Percentiles rank a stretch among this genome's conserved stretches.
These are phyloP conservation scores for Bergia puertoricense DNA, from an alignment of 92 coral and sea anemone species.

Conservation along the genomic window DNA sequence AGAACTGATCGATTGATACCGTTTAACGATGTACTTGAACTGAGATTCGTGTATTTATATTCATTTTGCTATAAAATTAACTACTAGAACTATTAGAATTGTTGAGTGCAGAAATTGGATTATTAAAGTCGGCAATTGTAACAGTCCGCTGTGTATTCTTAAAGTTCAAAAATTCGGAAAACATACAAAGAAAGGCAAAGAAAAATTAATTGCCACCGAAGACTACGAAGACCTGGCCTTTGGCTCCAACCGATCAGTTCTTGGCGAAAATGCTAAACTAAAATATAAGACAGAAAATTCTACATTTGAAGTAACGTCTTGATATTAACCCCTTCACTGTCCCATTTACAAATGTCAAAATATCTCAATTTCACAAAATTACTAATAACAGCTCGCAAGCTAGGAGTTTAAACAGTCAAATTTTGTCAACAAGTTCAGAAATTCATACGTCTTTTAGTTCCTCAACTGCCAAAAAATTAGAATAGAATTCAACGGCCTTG, in stretches of 20 bases:
- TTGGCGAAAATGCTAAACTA: background rate
- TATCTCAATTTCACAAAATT: background rate
- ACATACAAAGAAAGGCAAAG: background rate
- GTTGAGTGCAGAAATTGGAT: background rate
- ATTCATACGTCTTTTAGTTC: background rate
- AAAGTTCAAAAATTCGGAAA: background rate
- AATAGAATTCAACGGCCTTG: background rate
- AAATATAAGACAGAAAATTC: too few species aligned
- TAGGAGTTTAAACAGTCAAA: too few species aligned
- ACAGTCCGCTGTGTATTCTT: background rate
- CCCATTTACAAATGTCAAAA: background rate
- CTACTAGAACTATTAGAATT: too few species aligned
- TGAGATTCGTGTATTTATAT: too few species aligned
- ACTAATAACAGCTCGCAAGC: background rate
- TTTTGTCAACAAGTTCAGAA: background rate
- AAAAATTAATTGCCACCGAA: background rate
- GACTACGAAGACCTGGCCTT: background rate
- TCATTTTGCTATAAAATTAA: too few species aligned
- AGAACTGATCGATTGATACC: background rate
- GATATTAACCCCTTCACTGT: background rate
- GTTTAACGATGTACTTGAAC: background rate
- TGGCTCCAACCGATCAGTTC: background rate
- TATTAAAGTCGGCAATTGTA: background rate
- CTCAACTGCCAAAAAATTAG: background rate
- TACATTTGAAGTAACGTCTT: background rate